Conservation (phyloP, 2,797 vertebrate species). For the Bufotes viridis region DNA sequence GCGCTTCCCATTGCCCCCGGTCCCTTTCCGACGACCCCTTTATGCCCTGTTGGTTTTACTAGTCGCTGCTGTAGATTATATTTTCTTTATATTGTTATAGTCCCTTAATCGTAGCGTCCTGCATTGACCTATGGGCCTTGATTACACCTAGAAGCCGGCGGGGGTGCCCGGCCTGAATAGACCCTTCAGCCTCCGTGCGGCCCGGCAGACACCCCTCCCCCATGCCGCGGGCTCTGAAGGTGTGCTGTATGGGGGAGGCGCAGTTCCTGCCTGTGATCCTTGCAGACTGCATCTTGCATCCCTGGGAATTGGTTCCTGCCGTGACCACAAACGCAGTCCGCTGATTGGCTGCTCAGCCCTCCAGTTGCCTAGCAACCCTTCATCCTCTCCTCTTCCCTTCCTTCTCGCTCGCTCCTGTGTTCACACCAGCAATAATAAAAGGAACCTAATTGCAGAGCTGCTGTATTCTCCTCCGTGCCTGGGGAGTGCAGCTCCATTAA, state of each 20-base stretch:
- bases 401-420: constrained; percentile 64
- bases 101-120: too few species aligned
- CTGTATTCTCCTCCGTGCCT: constrained; percentile 22
- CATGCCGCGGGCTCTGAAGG: constrained; percentile 13
- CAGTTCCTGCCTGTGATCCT: not conserved
- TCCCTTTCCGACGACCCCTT: too few species aligned
- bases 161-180: too few species aligned
- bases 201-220: not conserved
- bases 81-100: too few species aligned
- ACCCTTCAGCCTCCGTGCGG: not conserved
- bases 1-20: too few species aligned
- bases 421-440: constrained; percentile 62
- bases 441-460: constrained; percentile 70
- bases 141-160: too few species aligned
- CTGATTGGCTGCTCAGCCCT: constrained; percentile 68
- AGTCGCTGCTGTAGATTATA: too few species aligned
- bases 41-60: too few species aligned
- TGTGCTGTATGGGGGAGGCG: constrained; percentile 24
- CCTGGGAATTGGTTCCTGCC: constrained; percentile 64
- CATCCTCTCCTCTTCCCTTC: constrained; percentile 68
- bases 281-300: constrained; percentile 55
- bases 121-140: too few species aligned
- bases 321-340: constrained; percentile 59
- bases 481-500: constrained; percentile 20
- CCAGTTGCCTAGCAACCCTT: constrained; percentile 78